These are phyloP conservation scores for Merops nubicus DNA, from an alignment of 2,113 vertebrate genomes.

Conservation along the genomic window DNA sequence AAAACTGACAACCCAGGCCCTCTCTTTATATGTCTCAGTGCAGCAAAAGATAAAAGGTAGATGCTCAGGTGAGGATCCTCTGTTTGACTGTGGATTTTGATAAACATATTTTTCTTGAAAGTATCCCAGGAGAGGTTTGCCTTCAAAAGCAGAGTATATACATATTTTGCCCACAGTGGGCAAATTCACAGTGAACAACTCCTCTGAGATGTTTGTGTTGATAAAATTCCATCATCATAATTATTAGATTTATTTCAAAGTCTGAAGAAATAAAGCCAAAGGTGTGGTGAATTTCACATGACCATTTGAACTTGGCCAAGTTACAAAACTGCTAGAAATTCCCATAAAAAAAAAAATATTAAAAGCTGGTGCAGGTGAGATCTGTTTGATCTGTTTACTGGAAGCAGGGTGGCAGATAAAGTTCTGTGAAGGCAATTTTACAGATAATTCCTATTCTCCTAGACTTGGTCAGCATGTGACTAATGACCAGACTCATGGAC, in stretches of 20 bases:
- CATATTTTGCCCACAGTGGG: not conserved
- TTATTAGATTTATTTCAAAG: not conserved
- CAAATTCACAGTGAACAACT: conserved; percentile 4
- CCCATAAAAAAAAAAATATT: not conserved
- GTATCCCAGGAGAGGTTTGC: conserved; percentile 13
- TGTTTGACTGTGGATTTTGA: not conserved
- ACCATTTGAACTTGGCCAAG: not conserved
- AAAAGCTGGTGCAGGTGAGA: conserved; percentile 11
- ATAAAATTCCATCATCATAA: not conserved
- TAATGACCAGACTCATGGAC: conserved; percentile 57
- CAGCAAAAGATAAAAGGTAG: not conserved
- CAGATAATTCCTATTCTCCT: conserved; percentile 57
- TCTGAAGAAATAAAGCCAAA: not conserved
- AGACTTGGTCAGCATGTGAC: conserved; percentile 66
- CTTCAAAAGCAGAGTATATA: not conserved
- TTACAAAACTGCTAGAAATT: not conserved
- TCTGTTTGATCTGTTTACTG: conserved; percentile 1
- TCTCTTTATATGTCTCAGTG: not conserved
- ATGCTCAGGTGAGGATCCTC: not conserved
- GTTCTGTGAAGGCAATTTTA: conserved; percentile 59
- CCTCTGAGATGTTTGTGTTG: not conserved
- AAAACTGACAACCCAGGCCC: not conserved
- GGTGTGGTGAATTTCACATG: not conserved
- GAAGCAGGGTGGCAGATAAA: conserved; percentile 43
- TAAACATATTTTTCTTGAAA: conserved; percentile 25